These are phyloP conservation scores for Pollenia labialis DNA, from an alignment of 2,888 invertebrate species.

Conservation along the genomic window DNA sequence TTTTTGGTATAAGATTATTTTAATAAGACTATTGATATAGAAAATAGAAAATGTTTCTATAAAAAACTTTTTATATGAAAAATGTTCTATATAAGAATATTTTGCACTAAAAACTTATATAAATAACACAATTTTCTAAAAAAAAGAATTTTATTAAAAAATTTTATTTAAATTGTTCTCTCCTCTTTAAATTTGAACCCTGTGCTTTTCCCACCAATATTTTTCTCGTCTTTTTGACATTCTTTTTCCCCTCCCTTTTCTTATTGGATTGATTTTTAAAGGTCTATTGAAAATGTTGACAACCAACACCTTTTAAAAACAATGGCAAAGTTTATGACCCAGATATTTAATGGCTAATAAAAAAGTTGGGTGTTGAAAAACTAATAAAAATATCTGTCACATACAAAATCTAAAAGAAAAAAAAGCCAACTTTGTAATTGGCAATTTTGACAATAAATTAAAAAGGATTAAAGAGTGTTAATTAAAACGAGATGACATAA, in stretches of 20 bases:
- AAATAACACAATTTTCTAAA: no score
- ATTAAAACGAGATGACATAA: background rate
- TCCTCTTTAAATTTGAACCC: no score
- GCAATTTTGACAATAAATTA: background rate
- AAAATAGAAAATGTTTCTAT: no score
- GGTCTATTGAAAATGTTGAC: conserved; percentile 21
- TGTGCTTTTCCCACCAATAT: no score
- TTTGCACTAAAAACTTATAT: no score
- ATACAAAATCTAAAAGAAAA: background rate
- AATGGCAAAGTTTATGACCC: conserved; percentile 41
- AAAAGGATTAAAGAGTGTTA: background rate
- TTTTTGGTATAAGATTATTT: no score
- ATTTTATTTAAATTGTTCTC: no score
- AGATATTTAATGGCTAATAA: background rate
- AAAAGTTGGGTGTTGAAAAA: background rate
- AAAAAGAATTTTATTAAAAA: no score
- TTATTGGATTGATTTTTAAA: conserved; percentile 11
- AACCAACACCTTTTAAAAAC: conserved; percentile 43
- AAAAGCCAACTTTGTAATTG: background rate
- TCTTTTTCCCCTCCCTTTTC: background rate
- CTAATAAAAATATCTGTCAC: background rate
- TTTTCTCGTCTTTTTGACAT: background rate
- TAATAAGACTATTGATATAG: no score
- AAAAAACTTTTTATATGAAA: no score
- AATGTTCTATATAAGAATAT: no score